Base-by-base conservation (phyloP, 2,888 invertebrate species). In the Drosophila robusta region DNA sequence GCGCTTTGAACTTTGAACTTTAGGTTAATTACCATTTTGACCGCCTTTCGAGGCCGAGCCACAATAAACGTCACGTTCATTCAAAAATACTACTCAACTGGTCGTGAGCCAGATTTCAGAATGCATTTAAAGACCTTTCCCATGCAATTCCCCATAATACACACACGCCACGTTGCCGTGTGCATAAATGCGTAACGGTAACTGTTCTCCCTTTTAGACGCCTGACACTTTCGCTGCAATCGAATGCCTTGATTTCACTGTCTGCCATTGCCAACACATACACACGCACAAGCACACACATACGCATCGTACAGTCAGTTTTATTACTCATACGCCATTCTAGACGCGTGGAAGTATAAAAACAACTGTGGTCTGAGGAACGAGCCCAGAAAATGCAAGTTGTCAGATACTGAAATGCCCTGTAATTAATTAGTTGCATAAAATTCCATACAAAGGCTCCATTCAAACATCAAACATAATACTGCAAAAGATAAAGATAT, bases 1-100 rank as follows among this genome's bases (percentile, higher is more conserved):
- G 50, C 64, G 8, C 55, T 80, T 78, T 83, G 89, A 91, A 84
- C 90, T 91, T 89, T 90, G 86, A 91, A 90, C 90, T 90, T 85
- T 83, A 46, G 83, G 80, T 84, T 90, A 89, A 89, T 89, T 88
- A 78, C 81, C 73, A 75, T 70, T 72, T 70, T 83, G 85, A 75
- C 79, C 80, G 56, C 66, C 46, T 71, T 85, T 75, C 47, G 52
- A 58, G 52, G 47, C 38, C 58, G 34, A 61, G 47, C 22, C 67
- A 32, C 16, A 55, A 41, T 34, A 38, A 36, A 26, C 32, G 42
- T 38, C 39, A 42, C 38, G 41, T 57, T 44, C 34, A 41, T 45
- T 65, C 12, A 54, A 65, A 58, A 54, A 45, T 32, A 36, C 36
- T 44, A 44, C 5, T 22, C 32, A 32, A 46, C 9, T 14, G 22